Conservation (phyloP, 2,888 invertebrate species). For the Helleia helle region DNA sequence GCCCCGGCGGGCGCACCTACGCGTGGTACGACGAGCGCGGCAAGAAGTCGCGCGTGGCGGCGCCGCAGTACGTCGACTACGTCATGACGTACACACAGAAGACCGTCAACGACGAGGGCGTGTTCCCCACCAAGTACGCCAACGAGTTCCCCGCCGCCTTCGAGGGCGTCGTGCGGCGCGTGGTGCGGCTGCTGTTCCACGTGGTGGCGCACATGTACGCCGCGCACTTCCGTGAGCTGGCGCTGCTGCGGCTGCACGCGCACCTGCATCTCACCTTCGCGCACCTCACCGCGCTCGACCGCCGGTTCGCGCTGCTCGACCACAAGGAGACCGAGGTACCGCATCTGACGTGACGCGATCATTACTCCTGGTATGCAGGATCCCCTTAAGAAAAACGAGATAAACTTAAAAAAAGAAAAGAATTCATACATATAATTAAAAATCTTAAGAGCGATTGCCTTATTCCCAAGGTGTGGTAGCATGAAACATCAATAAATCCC, state of each 20-base stretch:
- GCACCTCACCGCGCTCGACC: slow-evolving; percentile 90
- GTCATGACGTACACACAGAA: slow-evolving; percentile 99
- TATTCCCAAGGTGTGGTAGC: no score
- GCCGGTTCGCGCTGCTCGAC: slow-evolving; percentile 94
- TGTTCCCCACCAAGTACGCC: slow-evolving; percentile 99
- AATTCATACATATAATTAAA: no score
- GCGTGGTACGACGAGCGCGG: slow-evolving; percentile 99
- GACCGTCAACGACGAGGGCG: slow-evolving; percentile 95
- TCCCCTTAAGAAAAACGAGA: no score
- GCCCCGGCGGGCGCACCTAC: slow-evolving; percentile 96
- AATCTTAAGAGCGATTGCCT: no score
- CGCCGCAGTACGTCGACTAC: slow-evolving; percentile 98
- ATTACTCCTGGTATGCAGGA: no score
- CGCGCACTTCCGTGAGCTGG: slow-evolving; percentile 97
- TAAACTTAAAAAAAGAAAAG: no score
- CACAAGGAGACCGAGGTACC: slow-evolving; percentile 93
- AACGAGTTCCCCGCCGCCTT: slow-evolving; percentile 96
- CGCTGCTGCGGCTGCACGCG: slow-evolving; percentile 93
- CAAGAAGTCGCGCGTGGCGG: slow-evolving; percentile 96
- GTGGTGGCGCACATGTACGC: slow-evolving; percentile 98
- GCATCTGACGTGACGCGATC: no score
- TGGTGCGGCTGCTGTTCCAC: slow-evolving; percentile 96
- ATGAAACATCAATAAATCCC: no score
- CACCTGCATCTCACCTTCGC: slow-evolving; percentile 98
- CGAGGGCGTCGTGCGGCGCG: slow-evolving; percentile 96